Conservation (phyloP, 1,140 invertebrate species). For the Eciton burchellii region DNA sequence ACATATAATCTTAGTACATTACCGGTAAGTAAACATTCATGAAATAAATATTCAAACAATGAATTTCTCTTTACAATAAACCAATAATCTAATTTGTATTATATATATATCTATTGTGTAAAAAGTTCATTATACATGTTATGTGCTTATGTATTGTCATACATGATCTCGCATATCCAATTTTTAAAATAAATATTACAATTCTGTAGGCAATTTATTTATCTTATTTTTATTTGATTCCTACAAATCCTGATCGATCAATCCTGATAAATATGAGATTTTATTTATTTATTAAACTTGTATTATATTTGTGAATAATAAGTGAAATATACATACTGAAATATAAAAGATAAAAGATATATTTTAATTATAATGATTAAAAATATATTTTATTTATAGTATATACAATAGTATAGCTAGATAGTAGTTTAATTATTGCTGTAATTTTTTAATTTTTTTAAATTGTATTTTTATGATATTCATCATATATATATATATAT, state of each 20-base stretch:
- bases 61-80: conserved; percentile 7
- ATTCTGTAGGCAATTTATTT: conserved; percentile 76
- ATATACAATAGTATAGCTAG: too few relatives aligned
- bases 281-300: conserved; percentile 9
- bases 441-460: too few relatives aligned
- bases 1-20: background rate
- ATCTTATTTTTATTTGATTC: conserved; percentile 76
- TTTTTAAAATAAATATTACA: conserved; percentile 80
- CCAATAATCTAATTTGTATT: conserved; percentile 17
- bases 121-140: conserved; percentile 59
- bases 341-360: background rate
- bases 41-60: background rate
- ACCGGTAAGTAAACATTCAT: conserved; percentile 5
- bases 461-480: too few relatives aligned
- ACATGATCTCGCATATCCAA: conserved; percentile 62
- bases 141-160: conserved; percentile 12
- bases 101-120: conserved; percentile 65
- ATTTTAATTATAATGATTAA: too few relatives aligned
- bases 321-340: conserved; percentile 6
- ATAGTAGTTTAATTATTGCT: too few relatives aligned
- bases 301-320: background rate
- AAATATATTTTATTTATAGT: background rate
- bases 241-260: conserved; percentile 66
- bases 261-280: conserved; percentile 29
- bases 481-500: too few relatives aligned